Base-by-base conservation (phyloP, 2,888 invertebrate genomes). In the Andrena marginata region DNA sequence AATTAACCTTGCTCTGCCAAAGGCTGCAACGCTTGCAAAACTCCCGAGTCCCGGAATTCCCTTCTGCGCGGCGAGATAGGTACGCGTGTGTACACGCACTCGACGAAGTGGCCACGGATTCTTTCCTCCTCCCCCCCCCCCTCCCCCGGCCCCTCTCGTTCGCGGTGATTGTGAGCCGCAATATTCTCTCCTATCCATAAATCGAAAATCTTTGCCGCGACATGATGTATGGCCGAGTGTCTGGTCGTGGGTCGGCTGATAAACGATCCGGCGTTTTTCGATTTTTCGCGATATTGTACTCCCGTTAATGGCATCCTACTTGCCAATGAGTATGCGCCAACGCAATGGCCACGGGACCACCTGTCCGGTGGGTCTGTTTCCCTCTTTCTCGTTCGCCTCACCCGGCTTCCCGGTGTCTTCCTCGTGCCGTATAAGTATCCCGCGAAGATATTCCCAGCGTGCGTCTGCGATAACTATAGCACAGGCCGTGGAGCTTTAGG, bases 401-500 rank as follows among this genome's bases (percentile, higher is more conserved):
- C 33, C 48, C 33, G 35, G 59, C 48, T 67, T 62, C 42, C 20
- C 29, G 26, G 56, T 65, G 16, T 75, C 54, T 26, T 35, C 67
- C 51, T 64, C 72, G 33, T 26, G 51, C 63, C 71, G 71, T 33
- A 63, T 59, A 69, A 78, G 67, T 84, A 80, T 87, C 87, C 87
- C 81, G 87, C 62, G 73, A 84, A 84, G 85, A 87, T 83, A 85
- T 62, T 67, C 87, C 71, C 87, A 82, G 87, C 87, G 72, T 80
- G 86, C 63, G 82, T 62, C 84, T 70, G 84, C 77, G 80, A 85
- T 82, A 82, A 83, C 81, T 77, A 82, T 77, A 80, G 82, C 87
- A 82, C 77, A 76, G 82, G 84, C 83, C 26, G 77, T 63, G 82
- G 78, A 85, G 87, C 87, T 87, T 91, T 89, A 87, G 89, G 89